Evolutionary conservation across 2,888 invertebrate species (phyloP).

Genomic region (Tipula lateralis): DNA sequence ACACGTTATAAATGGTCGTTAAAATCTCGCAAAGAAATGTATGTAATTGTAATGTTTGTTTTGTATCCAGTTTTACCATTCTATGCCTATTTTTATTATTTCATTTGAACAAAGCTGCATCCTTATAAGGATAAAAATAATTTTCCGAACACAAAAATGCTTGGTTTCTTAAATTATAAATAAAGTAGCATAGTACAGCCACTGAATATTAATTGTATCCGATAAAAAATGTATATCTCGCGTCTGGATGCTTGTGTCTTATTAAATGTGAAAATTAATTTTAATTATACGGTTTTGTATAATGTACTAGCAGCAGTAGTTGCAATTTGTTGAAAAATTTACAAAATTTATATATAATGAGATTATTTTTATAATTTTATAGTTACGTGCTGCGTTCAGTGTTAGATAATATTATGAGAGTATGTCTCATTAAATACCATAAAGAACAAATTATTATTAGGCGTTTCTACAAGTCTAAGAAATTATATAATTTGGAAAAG

Average conservation of each 20-base stretch:
- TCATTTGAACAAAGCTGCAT: neutral
- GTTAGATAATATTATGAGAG: too few relatives aligned
- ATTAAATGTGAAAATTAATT: neutral
- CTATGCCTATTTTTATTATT: neutral
- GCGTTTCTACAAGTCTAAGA: too few relatives aligned
- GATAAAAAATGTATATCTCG: neutral
- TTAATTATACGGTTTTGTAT: neutral
- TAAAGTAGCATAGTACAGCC: neutral
- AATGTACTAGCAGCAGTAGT: neutral
- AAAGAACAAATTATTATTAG: too few relatives aligned
- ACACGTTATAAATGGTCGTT: conserved; percentile 11
- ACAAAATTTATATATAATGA: too few relatives aligned
- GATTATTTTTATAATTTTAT: too few relatives aligned
- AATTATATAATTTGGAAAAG: too few relatives aligned
- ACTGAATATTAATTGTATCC: neutral
- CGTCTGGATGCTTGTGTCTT: neutral
- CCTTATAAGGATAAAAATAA: neutral
- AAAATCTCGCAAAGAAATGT: neutral
- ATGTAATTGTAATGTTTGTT: neutral
- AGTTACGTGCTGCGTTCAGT: too few relatives aligned
- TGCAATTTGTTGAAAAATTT: neutral
- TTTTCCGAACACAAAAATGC: neutral
- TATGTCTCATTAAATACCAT: too few relatives aligned
- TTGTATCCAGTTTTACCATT: neutral
- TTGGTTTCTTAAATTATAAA: neutral